These are phyloP conservation scores for Axis porcinus DNA, from an alignment of 2,113 vertebrate genomes.

Conservation along the genomic window DNA sequence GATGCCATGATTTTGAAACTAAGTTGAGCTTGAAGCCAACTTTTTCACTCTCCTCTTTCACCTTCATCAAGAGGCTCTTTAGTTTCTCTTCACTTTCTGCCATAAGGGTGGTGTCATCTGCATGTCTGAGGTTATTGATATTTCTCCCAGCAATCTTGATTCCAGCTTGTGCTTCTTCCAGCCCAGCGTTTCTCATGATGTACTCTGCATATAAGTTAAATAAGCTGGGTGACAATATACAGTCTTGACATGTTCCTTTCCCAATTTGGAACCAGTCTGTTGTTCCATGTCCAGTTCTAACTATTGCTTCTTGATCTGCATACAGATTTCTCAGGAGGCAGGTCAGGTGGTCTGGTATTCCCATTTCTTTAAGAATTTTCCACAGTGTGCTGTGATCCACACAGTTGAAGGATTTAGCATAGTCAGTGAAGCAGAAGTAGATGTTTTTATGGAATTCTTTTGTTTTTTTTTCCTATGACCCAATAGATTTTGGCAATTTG, in stretches of 20 bases:
- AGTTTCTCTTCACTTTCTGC: neutral
- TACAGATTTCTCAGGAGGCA: neutral
- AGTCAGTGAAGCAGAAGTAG: neutral
- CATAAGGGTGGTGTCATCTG: neutral
- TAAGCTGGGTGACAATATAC: neutral
- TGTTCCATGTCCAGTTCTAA: neutral
- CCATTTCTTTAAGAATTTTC: neutral
- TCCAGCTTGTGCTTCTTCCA: neutral
- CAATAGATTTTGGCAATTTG: neutral
- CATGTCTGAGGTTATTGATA: neutral
- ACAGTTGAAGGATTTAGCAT: neutral
- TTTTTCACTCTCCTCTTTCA: neutral
- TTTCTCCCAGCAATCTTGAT: neutral
- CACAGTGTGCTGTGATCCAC: neutral
- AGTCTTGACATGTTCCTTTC: neutral
- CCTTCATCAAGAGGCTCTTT: neutral
- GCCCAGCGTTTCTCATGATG: neutral
- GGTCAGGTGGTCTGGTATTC: neutral
- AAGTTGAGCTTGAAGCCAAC: neutral
- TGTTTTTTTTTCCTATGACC: neutral
- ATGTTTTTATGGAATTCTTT: neutral
- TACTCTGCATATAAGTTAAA: neutral
- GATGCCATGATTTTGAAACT: neutral
- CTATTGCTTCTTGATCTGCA: neutral
- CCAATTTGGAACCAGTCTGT: neutral